Base-by-base conservation (phyloP, 30 jellyfish, hydroid and myxozoan species). In the Catostylus mosaicus region DNA sequence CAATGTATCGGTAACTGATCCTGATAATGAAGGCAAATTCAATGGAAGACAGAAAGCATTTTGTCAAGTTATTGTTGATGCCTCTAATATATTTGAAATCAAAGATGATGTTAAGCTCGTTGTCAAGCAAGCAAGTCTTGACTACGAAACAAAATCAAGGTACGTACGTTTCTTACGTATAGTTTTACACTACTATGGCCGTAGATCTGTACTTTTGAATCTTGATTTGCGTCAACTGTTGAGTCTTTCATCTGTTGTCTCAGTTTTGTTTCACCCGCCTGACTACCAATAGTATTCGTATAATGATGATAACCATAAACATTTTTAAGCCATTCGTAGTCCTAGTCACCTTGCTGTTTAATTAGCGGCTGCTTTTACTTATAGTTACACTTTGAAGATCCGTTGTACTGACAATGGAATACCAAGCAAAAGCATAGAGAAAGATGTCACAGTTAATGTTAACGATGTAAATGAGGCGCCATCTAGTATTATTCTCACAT, bases 381-480 rank as follows among this genome's bases (percentile, higher is more conserved):
- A n/a, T 19, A 71, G 93, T 54, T 70, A 83, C 64, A 34, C 37
- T 19, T 45, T 83, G 36, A 70, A 32, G 31, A 19, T 86, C 22
- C 71, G 77, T 5, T 86, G 97, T 82, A 67, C 51, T 16, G 97
- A 89, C 62, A 51, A 73, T 69, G 97, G 97, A 50, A 37, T 73
- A 12, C 97, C 97, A 74, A 29, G 45, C 32, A 63, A 29, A 52
- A 59, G 86, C 33, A 32, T 81, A 29, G 83, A 52, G 43, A 77
- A 73, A 73, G 71, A 52, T 14, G 31, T 89, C 37, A 75, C 68
- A 5, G 59, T 89, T 43, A 46, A 18, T 54, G 31, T 89, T 20
- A 82, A 30, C 37, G 95, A 89, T 56, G 89, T 90, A 30, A 90
- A 90, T 81, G 97, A 90, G 80, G 82, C 88, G 26, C 97, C 97